Percentiles rank a stretch among this genome's conserved stretches.
Evolutionary conservation across 2,113 vertebrate species (phyloP).

Genomic region (Colaptes auratus): DNA sequence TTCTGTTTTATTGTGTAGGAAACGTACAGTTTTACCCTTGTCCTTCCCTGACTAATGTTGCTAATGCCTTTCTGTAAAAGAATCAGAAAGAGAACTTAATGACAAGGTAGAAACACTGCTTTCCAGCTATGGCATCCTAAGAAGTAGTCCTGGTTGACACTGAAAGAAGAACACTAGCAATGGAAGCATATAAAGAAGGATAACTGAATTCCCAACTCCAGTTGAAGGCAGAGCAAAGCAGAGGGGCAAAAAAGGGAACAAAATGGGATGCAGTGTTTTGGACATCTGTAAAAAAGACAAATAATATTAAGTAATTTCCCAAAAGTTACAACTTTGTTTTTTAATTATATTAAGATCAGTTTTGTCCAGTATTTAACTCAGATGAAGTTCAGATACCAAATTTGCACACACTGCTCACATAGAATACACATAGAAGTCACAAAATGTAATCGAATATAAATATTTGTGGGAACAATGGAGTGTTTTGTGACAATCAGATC

Average conservation of each 20-base stretch:
- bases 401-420: neutral
- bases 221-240: neutral
- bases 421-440: neutral
- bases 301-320: neutral
- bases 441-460: neutral
- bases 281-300: neutral
- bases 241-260: fast-evolving
- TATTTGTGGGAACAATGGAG: neutral
- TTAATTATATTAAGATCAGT: neutral
- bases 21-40: neutral
- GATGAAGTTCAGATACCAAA: neutral
- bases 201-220: neutral
- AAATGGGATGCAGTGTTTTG: neutral
- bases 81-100: neutral
- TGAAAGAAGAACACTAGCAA: neutral
- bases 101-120: neutral
- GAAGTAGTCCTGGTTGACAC: neutral
- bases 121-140: neutral
- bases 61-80: neutral
- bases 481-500: neutral
- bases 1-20: neutral
- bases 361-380: neutral
- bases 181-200: neutral
- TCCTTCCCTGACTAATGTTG: neutral
- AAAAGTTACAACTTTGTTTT: neutral